These are phyloP conservation scores for Anorthoa munda DNA, from an alignment of 2,888 invertebrate genomes.

Conservation along the genomic window DNA sequence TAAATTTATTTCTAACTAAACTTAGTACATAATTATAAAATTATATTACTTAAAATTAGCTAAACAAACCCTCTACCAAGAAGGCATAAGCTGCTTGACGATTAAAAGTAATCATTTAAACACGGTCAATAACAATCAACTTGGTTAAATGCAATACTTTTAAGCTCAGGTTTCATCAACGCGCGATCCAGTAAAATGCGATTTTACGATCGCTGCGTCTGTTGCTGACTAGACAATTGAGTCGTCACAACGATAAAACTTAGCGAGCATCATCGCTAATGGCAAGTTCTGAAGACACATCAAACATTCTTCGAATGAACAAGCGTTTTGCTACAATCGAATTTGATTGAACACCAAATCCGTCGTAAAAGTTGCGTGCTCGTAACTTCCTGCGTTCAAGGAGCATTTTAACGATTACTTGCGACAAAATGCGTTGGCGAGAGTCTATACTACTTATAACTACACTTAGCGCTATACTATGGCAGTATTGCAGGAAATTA, in stretches of 20 bases:
- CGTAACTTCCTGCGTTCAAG: conserved; percentile 82
- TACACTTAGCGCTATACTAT: conserved; percentile 82
- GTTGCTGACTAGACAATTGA: conserved; percentile 79
- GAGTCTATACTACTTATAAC: conserved; percentile 76
- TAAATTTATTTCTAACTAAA: conserved; percentile 62
- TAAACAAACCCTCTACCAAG: conserved; percentile 70
- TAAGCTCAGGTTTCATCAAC: conserved; percentile 69
- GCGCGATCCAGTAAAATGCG: conserved; percentile 67
- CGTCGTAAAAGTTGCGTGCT: conserved; percentile 73
- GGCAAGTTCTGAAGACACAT: conserved; percentile 61
- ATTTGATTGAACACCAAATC: conserved; percentile 58
- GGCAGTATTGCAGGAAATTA: conserved; percentile 87
- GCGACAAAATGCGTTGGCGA: conserved; percentile 71
- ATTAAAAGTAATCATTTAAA: conserved; percentile 64
- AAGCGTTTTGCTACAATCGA: conserved; percentile 59
- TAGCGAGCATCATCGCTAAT: conserved; percentile 62
- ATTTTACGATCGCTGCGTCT: conserved; percentile 68
- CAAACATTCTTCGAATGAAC: conserved; percentile 55
- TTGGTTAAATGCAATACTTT: conserved; percentile 64
- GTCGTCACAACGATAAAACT: conserved; percentile 72
- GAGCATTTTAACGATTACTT: conserved; percentile 71
- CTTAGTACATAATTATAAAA: conserved; percentile 59
- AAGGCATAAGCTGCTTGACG: conserved; percentile 77
- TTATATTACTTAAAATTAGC: conserved; percentile 65
- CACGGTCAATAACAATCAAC: conserved; percentile 37